Evolutionary conservation across 2,113 vertebrate genomes (phyloP).

Genomic region (Sander vitreus): DNA sequence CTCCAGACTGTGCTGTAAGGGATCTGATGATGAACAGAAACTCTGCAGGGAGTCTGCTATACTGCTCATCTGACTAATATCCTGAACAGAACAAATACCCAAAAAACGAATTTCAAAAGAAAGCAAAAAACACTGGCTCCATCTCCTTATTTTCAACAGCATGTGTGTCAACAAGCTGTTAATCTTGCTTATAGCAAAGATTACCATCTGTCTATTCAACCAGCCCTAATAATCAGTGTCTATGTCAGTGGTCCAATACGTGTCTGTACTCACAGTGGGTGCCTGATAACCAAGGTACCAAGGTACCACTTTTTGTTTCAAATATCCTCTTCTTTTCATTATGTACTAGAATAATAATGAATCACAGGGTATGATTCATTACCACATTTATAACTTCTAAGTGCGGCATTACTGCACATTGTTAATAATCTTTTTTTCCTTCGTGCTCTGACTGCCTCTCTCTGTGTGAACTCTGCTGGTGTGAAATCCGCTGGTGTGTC

Average conservation of each 20-base stretch:
- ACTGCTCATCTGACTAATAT: conserved; percentile 30
- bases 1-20: neutral
- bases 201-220: conserved; percentile 29
- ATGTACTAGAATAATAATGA: conserved; percentile 23
- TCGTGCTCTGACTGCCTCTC: conserved; percentile 5
- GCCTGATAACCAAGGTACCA: neutral
- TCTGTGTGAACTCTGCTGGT: conserved; percentile 55
- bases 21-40: conserved; percentile 23
- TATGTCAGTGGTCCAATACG: neutral
- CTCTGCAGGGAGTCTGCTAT: conserved; percentile 6
- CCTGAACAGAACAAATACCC: conserved; percentile 16
- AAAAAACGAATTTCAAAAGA: conserved; percentile 4
- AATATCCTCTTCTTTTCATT: conserved; percentile 11
- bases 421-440: conserved; percentile 11
- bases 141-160: neutral
- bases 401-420: neutral
- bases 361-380: conserved; percentile 59
- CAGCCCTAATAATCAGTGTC: conserved; percentile 7
- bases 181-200: neutral
- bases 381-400: conserved; percentile 37
- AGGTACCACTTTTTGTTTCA: conserved; percentile 1
- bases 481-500: conserved; percentile 35
- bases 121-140: neutral
- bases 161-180: conserved; percentile 16
- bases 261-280: neutral